These are phyloP conservation scores for Aricia artaxerxes DNA, from an alignment of 2,888 invertebrate genomes.

Conservation along the genomic window DNA sequence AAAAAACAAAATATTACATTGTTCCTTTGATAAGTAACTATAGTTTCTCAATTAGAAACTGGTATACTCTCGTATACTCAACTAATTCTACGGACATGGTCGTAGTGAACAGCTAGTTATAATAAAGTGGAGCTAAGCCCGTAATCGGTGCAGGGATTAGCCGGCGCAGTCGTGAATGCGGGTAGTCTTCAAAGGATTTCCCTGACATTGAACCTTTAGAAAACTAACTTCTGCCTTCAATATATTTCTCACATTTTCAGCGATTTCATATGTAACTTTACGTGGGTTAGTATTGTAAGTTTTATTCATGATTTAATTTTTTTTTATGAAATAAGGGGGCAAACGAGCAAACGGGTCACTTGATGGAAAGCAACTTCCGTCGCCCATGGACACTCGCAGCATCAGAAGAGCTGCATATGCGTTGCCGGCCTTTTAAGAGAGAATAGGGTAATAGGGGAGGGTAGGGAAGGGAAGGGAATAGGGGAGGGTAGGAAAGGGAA, in stretches of 20 bases:
- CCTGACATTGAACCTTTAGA: slow-evolving; percentile 3
- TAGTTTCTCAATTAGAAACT: background rate
- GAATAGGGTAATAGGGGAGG: too few species aligned
- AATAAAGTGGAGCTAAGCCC: slow-evolving; percentile 7
- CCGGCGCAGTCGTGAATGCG: background rate
- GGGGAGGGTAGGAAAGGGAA: too few species aligned
- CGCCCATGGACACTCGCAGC: too few species aligned
- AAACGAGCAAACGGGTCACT: too few species aligned
- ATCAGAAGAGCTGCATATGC: too few species aligned
- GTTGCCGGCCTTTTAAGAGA: too few species aligned
- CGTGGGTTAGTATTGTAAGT: too few species aligned
- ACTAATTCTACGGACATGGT: background rate
- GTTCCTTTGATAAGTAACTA: too few species aligned
- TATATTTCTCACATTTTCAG: background rate
- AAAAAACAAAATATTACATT: background rate
- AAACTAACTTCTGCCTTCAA: background rate
- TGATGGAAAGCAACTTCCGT: too few species aligned
- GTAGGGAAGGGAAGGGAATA: too few species aligned
- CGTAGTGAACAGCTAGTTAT: slow-evolving; percentile 1
- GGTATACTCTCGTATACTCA: background rate
- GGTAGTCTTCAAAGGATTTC: slow-evolving; percentile 11
- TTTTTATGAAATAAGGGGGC: too few species aligned
- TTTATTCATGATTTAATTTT: too few species aligned
- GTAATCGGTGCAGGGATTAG: slow-evolving; percentile 11
- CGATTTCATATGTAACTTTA: background rate